Evolutionary conservation across 2,888 invertebrate species (phyloP), one percentile per base, ranked within the genome.

Genomic region (Chironomus riparius): DNA sequence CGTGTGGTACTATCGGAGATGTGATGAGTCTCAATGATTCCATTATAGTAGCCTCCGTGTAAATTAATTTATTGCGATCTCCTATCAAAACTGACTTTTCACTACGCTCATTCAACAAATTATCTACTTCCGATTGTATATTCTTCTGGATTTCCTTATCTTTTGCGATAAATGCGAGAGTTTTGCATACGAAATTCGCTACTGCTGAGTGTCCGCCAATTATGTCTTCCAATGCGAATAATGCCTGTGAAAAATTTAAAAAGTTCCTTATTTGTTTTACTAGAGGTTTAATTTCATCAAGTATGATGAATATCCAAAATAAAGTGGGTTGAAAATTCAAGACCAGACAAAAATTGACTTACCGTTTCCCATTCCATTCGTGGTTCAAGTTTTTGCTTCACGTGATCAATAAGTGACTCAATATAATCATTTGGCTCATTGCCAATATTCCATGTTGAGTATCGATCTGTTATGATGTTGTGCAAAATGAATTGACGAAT

Each of bases 1-100:
- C 89, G 79, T 90, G 88, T 0, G 90, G 90, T 0, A 90, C 89
- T 74, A 90, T 90, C 0, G 90, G 90, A 13, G 90, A 90, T 4
- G 89, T 86, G 76, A 89, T 87, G 69, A 88, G 80, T 76, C 90
- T 83, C n/a, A 90, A 85, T 0, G 88, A 85, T 81, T 90, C 90
- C 78, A 87, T 85, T 71, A 90, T 84, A 5, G 87, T 85, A 0
- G 88, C 88, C 80, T 89, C 88, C 0, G 87, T 87, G 80, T 88
- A 89, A 0, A 88, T 87, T 86, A 90, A 85, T 0, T 80, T 79
- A 47, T 81, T 81, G 76, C 87, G 83, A 80, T 89, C 86, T 21
- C 84, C 82, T 18, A 86, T 78, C 2, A 82, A 81, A 10, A 81
- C 79, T 1, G 78, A 78, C n/a, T 77, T 77, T 4, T 78, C 80